Evolutionary conservation across 2,888 invertebrate species (phyloP), one percentile per base, ranked within the genome.

Genomic region (Hoplodrina ambigua): DNA sequence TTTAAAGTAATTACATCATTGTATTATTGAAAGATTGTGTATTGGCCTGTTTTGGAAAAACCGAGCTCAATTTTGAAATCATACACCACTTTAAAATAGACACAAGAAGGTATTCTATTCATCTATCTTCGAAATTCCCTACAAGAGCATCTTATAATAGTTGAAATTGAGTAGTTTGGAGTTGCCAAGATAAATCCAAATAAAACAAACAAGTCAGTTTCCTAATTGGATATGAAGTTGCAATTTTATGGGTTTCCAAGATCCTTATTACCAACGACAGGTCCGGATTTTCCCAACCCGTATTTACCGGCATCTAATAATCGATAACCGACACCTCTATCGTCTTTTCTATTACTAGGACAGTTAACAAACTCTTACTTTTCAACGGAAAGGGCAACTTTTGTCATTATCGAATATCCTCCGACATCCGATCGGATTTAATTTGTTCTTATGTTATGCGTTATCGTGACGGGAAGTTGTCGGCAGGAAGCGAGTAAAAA

Each of bases 381-480:
- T 80, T 79, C 54, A 84, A 77, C 86, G 86, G 86, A 87, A 88
- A 86, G 85, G 84, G 82, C 80, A 69, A 71, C 72, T 75, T 81
- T 87, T 70, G 89, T 87, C 88, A 89, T 90, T 90, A 90, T 86
- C 85, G 86, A 86, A 88, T 88, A 88, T 89, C 88, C 87, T 88
- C 82, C 88, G 71, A 85, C 87, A 85, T 88, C 87, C 88, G 89
- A 88, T 89, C 89, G 88, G 85, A 87, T 88, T 89, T 88, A 90
- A 90, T 91, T 86, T 87, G 87, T 86, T 89, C 88, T 87, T 87
- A 82, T 90, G 88, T 89, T 88, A 87, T 89, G 87, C 84, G 87
- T 88, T 89, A 87, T 89, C 89, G 88, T 89, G 91, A 88, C 92
- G 89, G 92, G 92, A 91, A 89, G 86, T 85, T 80, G 86, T 78